Evolutionary conservation across 2,888 invertebrate species (phyloP).

Genomic region (Scotopteryx bipunctaria): DNA sequence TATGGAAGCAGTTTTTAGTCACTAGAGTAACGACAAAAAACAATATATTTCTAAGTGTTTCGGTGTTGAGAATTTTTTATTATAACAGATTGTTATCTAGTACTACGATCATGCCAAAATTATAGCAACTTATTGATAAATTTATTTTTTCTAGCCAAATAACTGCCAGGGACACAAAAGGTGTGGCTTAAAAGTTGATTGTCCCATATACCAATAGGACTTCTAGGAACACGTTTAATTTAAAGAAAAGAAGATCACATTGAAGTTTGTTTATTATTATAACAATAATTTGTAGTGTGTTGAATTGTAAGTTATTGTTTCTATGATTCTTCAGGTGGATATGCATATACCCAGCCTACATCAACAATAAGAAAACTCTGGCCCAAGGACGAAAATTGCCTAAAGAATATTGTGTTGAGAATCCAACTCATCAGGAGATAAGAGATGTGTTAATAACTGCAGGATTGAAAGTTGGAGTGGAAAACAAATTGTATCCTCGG

Average conservation of each 20-base stretch:
- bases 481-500: slow-evolving; percentile 95
- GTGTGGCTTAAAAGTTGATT: too few species aligned
- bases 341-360: slow-evolving; percentile 97
- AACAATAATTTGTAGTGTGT: neutral
- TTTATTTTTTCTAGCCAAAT: too few species aligned
- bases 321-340: slow-evolving; percentile 89
- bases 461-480: slow-evolving; percentile 93
- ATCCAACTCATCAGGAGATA: slow-evolving; percentile 97
- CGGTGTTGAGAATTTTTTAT: too few species aligned
- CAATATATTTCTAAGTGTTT: too few species aligned
- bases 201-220: too few species aligned
- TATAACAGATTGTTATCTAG: too few species aligned
- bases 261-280: neutral
- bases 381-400: slow-evolving; percentile 94
- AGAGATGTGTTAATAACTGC: slow-evolving; percentile 94
- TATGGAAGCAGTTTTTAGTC: too few species aligned
- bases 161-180: too few species aligned
- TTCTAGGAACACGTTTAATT: too few species aligned
- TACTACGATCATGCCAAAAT: too few species aligned
- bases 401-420: slow-evolving; percentile 94
- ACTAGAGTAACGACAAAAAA: too few species aligned
- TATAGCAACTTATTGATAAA: too few species aligned
- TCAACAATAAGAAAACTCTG: slow-evolving; percentile 96
- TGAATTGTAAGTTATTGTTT: neutral
- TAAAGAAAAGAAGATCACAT: neutral